phyloP scores from a whole-genome alignment of 2,888 invertebrate genomes.

The Mesorhabditis belari region DNA sequence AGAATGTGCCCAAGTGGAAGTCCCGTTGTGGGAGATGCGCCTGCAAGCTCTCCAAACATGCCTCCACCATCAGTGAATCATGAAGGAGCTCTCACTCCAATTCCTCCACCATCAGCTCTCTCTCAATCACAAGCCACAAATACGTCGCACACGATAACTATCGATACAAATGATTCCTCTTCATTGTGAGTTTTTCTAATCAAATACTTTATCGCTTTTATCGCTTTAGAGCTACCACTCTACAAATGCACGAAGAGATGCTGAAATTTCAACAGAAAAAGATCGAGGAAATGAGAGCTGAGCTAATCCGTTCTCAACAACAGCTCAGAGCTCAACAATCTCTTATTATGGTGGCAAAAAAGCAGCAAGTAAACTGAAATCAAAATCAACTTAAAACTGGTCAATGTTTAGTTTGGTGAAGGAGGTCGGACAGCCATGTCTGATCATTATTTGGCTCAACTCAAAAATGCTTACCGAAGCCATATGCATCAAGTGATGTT shows the following conservation, averaged over 20 bases:
- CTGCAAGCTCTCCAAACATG: neutral
- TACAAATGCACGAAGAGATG: slow-evolving; percentile 43
- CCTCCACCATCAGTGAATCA: neutral
- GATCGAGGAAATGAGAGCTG: slow-evolving; percentile 39
- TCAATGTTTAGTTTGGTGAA: slow-evolving; percentile 4
- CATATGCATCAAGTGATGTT: neutral
- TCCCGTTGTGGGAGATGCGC: neutral
- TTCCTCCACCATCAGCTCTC: neutral
- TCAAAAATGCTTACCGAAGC: neutral
- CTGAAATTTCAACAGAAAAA: slow-evolving; percentile 40
- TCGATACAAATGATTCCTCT: neutral
- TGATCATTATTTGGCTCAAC: neutral
- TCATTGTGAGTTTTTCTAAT: neutral
- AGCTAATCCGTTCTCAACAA: slow-evolving; percentile 39
- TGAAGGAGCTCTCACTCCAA: neutral
- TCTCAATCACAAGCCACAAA: neutral
- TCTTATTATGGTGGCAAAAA: slow-evolving; percentile 40
- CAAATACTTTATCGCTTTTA: neutral
- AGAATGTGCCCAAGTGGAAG: neutral
- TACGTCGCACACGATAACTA: neutral
- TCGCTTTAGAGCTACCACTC: slow-evolving; percentile 20
- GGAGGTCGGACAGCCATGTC: slow-evolving; percentile 8
- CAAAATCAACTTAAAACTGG: slow-evolving; percentile 5
- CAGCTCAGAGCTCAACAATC: slow-evolving; percentile 46
- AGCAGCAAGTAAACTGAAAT: neutral